Percentiles rank a stretch among this genome's conserved stretches.
Evolutionary conservation across 1,140 invertebrate genomes (phyloP).

Genomic region (Chelonus insularis): DNA sequence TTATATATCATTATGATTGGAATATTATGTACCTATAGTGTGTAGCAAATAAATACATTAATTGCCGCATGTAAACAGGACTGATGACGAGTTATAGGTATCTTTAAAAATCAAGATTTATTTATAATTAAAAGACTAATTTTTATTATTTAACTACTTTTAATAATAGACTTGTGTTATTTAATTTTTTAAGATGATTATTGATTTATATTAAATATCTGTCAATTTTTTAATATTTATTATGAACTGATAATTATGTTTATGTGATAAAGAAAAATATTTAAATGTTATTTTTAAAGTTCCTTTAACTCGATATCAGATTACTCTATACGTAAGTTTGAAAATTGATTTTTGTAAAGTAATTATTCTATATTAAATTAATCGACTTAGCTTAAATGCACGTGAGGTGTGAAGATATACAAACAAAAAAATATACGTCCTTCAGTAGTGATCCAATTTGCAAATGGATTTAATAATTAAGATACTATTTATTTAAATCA

Average conservation of each 20-base stretch:
- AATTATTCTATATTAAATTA: slow-evolving; percentile 34
- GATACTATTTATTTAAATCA: not conserved
- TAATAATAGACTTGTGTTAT: too few relatives aligned
- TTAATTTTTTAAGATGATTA: too few relatives aligned
- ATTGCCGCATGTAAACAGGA: slow-evolving; percentile 18
- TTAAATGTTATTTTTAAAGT: slow-evolving; percentile 24
- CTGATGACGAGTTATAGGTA: slow-evolving; percentile 20
- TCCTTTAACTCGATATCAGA: slow-evolving; percentile 30
- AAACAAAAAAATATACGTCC: slow-evolving; percentile 36
- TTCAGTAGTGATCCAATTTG: slow-evolving; percentile 33
- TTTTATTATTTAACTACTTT: too few relatives aligned
- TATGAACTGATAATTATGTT: too few relatives aligned
- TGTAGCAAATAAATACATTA: slow-evolving; percentile 18
- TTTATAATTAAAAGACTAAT: too few relatives aligned
- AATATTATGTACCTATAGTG: slow-evolving; percentile 29
- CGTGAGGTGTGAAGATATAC: slow-evolving; percentile 15
- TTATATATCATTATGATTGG: slow-evolving; percentile 26
- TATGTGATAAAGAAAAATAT: too few relatives aligned
- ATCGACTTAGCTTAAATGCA: slow-evolving; percentile 34
- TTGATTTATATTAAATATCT: too few relatives aligned
- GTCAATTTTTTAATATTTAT: too few relatives aligned
- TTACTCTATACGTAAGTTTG: slow-evolving; percentile 31
- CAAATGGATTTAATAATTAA: slow-evolving; percentile 19
- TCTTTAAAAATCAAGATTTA: too few relatives aligned
- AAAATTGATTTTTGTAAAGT: slow-evolving; percentile 41